Evolutionary conservation across 1,140 invertebrate genomes (phyloP), one percentile per base, ranked within the genome.

Genomic region (Bombyx mandarina): DNA sequence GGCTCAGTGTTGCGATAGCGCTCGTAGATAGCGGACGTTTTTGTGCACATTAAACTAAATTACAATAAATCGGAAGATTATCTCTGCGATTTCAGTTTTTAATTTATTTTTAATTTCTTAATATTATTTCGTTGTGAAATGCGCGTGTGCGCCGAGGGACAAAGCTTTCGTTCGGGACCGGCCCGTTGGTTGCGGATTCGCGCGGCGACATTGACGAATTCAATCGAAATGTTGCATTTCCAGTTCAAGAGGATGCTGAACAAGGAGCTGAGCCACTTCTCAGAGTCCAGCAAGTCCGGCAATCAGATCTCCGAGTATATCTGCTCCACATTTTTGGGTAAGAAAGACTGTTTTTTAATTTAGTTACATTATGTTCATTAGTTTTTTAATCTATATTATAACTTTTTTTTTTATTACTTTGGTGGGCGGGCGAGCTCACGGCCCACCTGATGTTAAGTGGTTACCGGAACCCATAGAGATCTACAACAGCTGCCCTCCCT

Each of bases 181-280:
- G 70, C 74, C 43, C 72, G 77, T 48, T 87, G 84, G 84, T 55
- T 87, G 26, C 74, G 75, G 51, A 75, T 71, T 54, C 78, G 74
- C 43, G 77, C 73, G 45, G 61, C 69, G 42, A 79, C 61, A 59
- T 80, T 87, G 79, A 79, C 79, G 58, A 66, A 81, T 56, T 87
- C 84, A 77, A 73, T 87, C 62, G 84, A 82, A 64, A 62, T 85
- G 56, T 84, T 87, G 76, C 79, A 72, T 71, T 91, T 94, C 57
- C 92, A 99, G 98, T 99, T 99, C 91, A 99, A 99, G 89, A 93
- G 98, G 86, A 99, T 99, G 97, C 92, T 99, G 79, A 99, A 99
- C 90, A 98, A 99, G 90, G 98, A 99, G 89, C 91, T 99, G 70
- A 99, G 96, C 82, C 98, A 99, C 88, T 99, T 99, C 89, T 99